A percentile compares a stretch with the other conserved stretches of the same genome.
phyloP scores from a whole-genome alignment of 1,140 invertebrate species.

The Laodelphax striatellus region DNA sequence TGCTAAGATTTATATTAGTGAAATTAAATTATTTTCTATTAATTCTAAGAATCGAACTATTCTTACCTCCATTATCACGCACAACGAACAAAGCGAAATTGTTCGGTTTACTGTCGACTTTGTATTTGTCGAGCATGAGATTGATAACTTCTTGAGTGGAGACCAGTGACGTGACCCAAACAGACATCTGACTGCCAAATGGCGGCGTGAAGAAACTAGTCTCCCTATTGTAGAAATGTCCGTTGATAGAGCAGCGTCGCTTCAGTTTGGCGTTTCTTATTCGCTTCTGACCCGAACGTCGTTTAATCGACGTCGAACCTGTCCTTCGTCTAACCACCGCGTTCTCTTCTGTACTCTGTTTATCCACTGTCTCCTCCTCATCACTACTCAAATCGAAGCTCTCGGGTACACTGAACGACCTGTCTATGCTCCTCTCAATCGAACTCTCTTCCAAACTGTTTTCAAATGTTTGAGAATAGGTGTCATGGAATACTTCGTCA shows the following conservation, averaged over 20 bases:
- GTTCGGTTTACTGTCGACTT: slow-evolving; percentile 63
- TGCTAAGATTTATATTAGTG: too few species aligned
- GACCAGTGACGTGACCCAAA: slow-evolving; percentile 72
- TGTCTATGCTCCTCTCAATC: not conserved
- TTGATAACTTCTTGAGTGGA: slow-evolving; percentile 73
- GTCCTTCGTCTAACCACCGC: slow-evolving; percentile 30
- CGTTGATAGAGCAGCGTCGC: slow-evolving; percentile 75
- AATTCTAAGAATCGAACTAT: not conserved
- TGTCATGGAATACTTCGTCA: slow-evolving; percentile 12
- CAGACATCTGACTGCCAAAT: slow-evolving; percentile 71
- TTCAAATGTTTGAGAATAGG: slow-evolving; percentile 20
- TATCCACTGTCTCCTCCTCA: slow-evolving; percentile 21
- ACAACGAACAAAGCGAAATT: slow-evolving; percentile 76
- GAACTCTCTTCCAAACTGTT: slow-evolving; percentile 14
- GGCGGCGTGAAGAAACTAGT: slow-evolving; percentile 80
- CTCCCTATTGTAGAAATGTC: slow-evolving; percentile 79
- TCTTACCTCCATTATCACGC: slow-evolving; percentile 66
- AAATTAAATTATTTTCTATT: too few species aligned
- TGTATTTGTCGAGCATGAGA: slow-evolving; percentile 76
- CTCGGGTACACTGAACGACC: slow-evolving; percentile 12
- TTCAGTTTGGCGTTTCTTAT: slow-evolving; percentile 47
- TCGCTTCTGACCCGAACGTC: slow-evolving; percentile 50
- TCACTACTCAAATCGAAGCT: slow-evolving; percentile 8
- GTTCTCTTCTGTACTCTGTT: not conserved
- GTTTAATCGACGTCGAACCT: slow-evolving; percentile 55